Evolutionary conservation across 2,888 invertebrate genomes (phyloP).

Genomic region (Craniophora ligustri): DNA sequence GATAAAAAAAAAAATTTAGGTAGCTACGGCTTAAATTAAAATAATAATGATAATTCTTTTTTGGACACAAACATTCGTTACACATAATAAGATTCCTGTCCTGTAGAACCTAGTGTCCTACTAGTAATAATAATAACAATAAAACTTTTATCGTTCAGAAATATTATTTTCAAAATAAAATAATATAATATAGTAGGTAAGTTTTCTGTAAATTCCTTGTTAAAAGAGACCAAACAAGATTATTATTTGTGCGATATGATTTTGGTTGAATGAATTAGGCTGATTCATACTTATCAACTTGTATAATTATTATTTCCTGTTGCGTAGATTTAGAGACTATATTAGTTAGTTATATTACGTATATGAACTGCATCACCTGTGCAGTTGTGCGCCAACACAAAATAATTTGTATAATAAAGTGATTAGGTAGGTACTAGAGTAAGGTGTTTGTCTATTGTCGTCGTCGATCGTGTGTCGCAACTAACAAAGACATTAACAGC

Average conservation of each 20-base stretch:
- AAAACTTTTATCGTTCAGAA: no score
- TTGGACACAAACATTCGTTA: no score
- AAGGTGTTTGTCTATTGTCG: constrained; percentile 25
- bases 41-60: no score
- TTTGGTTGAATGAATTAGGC: constrained; percentile 21
- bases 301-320: constrained; percentile 4
- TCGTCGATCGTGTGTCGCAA: constrained; percentile 18
- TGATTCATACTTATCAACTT: constrained; percentile 18
- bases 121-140: no score
- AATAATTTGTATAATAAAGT: constrained; percentile 18
- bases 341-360: not conserved
- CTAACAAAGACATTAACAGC: constrained; percentile 28
- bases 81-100: no score
- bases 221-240: constrained; percentile 15
- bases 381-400: constrained; percentile 5
- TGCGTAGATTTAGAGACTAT: not conserved
- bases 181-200: no score
- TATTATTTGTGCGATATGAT: constrained; percentile 2
- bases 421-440: constrained; percentile 2
- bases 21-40: no score
- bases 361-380: constrained; percentile 2
- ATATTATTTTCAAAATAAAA: no score
- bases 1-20: no score
- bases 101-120: no score
- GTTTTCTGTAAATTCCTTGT: no score